These are phyloP conservation scores for Crossaster papposus DNA, from an alignment of 53 echinoderm and acorn worm species.

Conservation along the genomic window DNA sequence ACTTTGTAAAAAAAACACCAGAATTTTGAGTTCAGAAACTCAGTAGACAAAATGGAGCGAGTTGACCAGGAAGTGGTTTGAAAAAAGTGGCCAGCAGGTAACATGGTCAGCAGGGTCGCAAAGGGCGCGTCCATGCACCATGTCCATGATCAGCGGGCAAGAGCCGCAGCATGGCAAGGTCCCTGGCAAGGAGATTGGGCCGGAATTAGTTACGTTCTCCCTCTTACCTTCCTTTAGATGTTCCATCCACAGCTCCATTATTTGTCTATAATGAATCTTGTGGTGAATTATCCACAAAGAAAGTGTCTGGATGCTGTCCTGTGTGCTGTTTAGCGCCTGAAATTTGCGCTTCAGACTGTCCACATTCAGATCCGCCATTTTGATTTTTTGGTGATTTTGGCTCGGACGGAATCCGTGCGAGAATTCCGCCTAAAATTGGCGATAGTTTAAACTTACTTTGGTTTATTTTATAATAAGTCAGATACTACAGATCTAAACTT, in stretches of 20 bases:
- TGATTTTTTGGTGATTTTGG: conserved; percentile 7
- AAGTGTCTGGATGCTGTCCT: conserved; percentile 93
- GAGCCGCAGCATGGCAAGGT: too few species aligned
- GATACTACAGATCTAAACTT: background rate
- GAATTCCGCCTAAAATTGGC: background rate
- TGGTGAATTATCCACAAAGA: conserved; percentile 95
- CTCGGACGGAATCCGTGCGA: too few species aligned
- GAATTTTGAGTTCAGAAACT: too few species aligned
- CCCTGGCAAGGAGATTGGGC: too few species aligned
- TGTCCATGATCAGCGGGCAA: too few species aligned
- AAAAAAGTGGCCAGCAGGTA: too few species aligned
- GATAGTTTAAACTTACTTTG: background rate
- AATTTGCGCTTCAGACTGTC: conserved; percentile 85
- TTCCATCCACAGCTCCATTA: conserved; percentile 86
- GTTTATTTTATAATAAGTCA: background rate
- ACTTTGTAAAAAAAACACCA: too few species aligned
- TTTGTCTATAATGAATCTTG: conserved; percentile 84
- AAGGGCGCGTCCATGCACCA: too few species aligned
- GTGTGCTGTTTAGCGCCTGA: conserved; percentile 79
- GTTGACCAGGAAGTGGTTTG: too few species aligned
- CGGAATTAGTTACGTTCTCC: background rate
- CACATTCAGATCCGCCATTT: conserved; percentile 78
- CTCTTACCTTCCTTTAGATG: conserved; percentile 76
- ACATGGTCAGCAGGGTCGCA: too few species aligned
- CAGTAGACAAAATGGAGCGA: too few species aligned